Base-by-base conservation (phyloP, 2,797 vertebrate genomes). In the Lutjanus campechanus region DNA sequence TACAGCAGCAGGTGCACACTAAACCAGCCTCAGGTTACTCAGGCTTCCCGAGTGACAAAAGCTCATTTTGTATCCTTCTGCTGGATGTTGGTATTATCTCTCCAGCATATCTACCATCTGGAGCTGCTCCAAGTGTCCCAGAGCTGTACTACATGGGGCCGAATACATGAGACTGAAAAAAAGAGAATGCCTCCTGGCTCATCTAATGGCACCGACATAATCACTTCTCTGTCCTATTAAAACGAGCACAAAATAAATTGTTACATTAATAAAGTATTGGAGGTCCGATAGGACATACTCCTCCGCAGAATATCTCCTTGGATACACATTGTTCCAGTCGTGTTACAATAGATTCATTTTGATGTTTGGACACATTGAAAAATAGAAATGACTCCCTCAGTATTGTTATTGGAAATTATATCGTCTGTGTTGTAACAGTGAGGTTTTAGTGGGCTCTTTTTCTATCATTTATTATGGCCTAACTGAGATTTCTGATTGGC, bases 41-140 rank as follows among this genome's bases (percentile, higher is more conserved):
- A 11, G 40, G 6, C 7, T 1, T 60, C 51, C 41, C 2, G 0
- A 19, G 47, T 11, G 55, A 81, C 40, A n/a, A 76, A 69, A 53
- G 61, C 73, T 77, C 0, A 50, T 80, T 69, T 65, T 69, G 20
- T 66, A 43, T 71, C 20, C 9, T 61, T 58, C 29, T 12, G 9
- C 41, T 77, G 43, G 54, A 49, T 79, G 25, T 2, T 74, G 60
- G 47, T 41, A 11, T 36, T 51, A 53, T 71, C 29, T 53, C 59
- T 70, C 16, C 9, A 40, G 12, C 53, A 43, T 44, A 63, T 68
- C 60, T 13, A 36, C 53, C 49, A 68, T n/a, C 72, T 74, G 80
- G 66, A 80, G 19, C 43, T 49, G 60, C 68, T 66, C 50, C 68
- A 82, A 70, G 58, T 43, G 40, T 77, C 66, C 41, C 51, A 50